These are phyloP conservation scores for Silurus meridionalis DNA, from an alignment of 2,113 vertebrate genomes.

Conservation along the genomic window DNA sequence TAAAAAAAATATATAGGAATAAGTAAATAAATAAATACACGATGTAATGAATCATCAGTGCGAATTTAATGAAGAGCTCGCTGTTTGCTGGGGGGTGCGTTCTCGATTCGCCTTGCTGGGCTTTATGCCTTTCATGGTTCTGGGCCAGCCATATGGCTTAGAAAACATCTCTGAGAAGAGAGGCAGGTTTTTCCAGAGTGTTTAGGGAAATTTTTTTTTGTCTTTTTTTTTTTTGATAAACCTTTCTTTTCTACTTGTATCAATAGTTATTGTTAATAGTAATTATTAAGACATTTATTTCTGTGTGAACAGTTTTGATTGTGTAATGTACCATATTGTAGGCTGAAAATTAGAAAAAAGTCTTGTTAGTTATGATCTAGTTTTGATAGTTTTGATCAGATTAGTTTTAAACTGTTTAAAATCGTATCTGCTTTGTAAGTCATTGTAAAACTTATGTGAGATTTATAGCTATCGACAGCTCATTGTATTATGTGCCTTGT, in stretches of 20 bases:
- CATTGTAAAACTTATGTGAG: neutral
- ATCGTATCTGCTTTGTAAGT: constrained; percentile 23
- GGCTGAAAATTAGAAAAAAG: neutral
- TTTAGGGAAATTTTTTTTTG: constrained; percentile 37
- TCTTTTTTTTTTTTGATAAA: neutral
- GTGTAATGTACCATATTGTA: neutral
- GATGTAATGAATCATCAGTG: constrained; percentile 46
- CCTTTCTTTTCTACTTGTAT: neutral
- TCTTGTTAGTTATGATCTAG: no score
- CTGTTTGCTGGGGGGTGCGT: constrained; percentile 42
- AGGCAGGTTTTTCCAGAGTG: constrained; percentile 27
- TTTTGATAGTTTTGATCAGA: no score
- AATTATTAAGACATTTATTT: neutral
- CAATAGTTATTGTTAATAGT: neutral
- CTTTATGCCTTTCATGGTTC: constrained; percentile 47
- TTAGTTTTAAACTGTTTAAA: constrained; percentile 17
- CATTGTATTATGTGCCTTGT: neutral
- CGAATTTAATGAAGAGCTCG: constrained; percentile 41
- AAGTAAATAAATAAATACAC: neutral
- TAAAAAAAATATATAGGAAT: constrained; percentile 17
- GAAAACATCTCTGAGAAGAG: constrained; percentile 40
- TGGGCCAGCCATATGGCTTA: constrained; percentile 49
- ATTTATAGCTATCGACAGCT: neutral
- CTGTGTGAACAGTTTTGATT: constrained; percentile 11
- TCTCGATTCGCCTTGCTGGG: constrained; percentile 43